A percentile compares a stretch with the other conserved stretches of the same genome.
Evolutionary conservation across 92 coral and sea anemone species (phyloP).

Genomic region (Diadumene lineata): DNA sequence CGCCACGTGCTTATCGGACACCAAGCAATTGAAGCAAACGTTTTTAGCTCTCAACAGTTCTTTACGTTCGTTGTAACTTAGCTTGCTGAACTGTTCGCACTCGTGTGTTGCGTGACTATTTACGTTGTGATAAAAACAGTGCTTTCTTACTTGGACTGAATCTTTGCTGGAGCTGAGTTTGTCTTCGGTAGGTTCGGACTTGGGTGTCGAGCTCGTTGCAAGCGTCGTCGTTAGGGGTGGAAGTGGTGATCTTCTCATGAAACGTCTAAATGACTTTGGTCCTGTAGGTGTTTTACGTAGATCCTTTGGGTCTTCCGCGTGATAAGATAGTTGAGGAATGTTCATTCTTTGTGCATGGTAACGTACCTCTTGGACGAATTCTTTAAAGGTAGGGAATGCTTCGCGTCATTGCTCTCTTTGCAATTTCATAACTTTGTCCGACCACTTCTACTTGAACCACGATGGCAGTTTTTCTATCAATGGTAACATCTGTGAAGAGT

Average conservation of each 20-base stretch:
- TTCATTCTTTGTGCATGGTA: conserved; percentile 57
- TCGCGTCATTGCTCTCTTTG: conserved; percentile 47
- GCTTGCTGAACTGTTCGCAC: conserved; percentile 30
- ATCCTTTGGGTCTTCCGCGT: not conserved
- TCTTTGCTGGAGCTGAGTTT: too few relatives aligned
- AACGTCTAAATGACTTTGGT: not conserved
- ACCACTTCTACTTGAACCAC: conserved; percentile 62
- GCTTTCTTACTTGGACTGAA: not conserved
- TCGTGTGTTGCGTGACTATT: conserved; percentile 28
- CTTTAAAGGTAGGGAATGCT: conserved; percentile 41
- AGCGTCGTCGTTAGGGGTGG: not conserved
- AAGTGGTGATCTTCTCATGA: not conserved
- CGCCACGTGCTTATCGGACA: conserved; percentile 14
- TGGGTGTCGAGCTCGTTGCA: not conserved
- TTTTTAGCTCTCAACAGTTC: conserved; percentile 19
- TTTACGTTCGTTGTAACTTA: conserved; percentile 15
- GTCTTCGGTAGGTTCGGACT: not conserved
- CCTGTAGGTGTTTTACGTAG: not conserved
- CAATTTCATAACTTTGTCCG: conserved; percentile 47
- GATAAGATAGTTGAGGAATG: conserved; percentile 44
- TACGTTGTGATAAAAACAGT: conserved; percentile 20
- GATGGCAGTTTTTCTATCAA: conserved; percentile 47
- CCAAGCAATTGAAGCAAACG: conserved; percentile 44
- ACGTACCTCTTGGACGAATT: conserved; percentile 35
- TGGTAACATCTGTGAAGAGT: conserved; percentile 43